Evolutionary conservation across 2,888 invertebrate species (phyloP).

Genomic region (Teleogryllus oceanicus): DNA sequence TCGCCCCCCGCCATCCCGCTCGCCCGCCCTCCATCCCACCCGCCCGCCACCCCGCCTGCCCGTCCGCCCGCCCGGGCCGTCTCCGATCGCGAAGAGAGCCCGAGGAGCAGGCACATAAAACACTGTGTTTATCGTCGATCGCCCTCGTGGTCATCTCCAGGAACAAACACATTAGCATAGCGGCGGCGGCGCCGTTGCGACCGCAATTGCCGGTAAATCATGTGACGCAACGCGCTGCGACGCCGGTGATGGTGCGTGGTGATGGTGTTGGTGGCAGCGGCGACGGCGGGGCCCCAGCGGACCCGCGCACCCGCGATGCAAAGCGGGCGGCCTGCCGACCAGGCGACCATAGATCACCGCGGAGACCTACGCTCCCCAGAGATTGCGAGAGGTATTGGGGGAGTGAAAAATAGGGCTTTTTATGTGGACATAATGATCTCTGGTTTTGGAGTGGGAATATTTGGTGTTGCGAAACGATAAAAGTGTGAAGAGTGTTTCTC

Average conservation of each 20-base stretch:
- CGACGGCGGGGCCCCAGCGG: background rate
- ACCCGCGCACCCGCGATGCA: background rate
- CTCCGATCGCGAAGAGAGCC: background rate
- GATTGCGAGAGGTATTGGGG: too few relatives aligned
- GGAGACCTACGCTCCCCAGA: background rate
- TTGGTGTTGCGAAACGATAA: too few relatives aligned
- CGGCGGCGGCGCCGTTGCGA: background rate
- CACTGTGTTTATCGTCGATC: background rate
- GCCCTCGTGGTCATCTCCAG: conserved; percentile 6
- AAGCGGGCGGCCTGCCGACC: background rate
- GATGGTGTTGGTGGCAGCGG: too few relatives aligned
- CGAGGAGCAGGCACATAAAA: background rate
- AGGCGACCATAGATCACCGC: background rate
- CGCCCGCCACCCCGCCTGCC: background rate
- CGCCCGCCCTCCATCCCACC: too few relatives aligned
- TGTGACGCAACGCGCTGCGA: background rate
- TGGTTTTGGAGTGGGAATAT: too few relatives aligned
- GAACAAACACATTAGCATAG: conserved; percentile 18
- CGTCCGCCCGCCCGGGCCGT: background rate
- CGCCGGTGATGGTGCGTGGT: too few relatives aligned
- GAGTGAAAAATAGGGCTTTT: too few relatives aligned
- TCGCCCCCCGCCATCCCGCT: too few relatives aligned
- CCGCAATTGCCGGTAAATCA: conserved; percentile 3
- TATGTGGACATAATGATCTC: too few relatives aligned
- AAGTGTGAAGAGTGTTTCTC: too few relatives aligned